Evolutionary conservation across 2,113 vertebrate genomes (phyloP), one percentile per base, ranked within the genome.

Genomic region (Chionis minor): DNA sequence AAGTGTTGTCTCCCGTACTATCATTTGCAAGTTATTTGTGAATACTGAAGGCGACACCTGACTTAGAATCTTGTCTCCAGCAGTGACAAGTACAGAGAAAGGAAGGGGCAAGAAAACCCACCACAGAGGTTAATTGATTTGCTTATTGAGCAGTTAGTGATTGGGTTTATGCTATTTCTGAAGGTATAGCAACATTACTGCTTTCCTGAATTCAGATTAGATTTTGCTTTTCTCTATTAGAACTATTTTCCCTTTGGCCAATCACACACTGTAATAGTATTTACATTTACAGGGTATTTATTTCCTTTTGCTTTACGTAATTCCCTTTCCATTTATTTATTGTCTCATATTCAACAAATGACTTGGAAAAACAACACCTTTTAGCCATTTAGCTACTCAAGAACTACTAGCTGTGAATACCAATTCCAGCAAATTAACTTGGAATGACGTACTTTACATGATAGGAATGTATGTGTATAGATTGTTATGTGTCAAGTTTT

Each of bases 71-170:
- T 51, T 38, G 18, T 55, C 35, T 66, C 26, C 28, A 66, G 66
- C 32, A 58, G 40, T 27, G 15, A 45, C 14, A n/a, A 71, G 12
- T 33, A n/a, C 40, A 63, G 61, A 93, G 24, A 26, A 30, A 73
- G 47, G 51, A 65, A 90, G 27, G 16, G 16, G 20, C 52, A 69
- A 75, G n/a, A 80, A 63, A 86, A 22, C 21, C 3, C 38, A 58
- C 5, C 11, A 42, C 78, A 21, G 6, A 28, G 9, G 44, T 82
- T n/a, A 51, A 84, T 35, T 0, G 0, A 14, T 72, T 78, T 67
- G 10, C 9, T 63, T 62, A 27, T 8, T n/a, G 49, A 73, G 32
- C 27, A 65, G 20, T 71, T 67, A 45, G 38, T 45, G 32, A 59
- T 20, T 45, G 9, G 47, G 32, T 88, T 90, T 55, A 35, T 33